Evolutionary conservation across 2,113 vertebrate genomes (phyloP).

Genomic region (Crotalus horridus): DNA sequence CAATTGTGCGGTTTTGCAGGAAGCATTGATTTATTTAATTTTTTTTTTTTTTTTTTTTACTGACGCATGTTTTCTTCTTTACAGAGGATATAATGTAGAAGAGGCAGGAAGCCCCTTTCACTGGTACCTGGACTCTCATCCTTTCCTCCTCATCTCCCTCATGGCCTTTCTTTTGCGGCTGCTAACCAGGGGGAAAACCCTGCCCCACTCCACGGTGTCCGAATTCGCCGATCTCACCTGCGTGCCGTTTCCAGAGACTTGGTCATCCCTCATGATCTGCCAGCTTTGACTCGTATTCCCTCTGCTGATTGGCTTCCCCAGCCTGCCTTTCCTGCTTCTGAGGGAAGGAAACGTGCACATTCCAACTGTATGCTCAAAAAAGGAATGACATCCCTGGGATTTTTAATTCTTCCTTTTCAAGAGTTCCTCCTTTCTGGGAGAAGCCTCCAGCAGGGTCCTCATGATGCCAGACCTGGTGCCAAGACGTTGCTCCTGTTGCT

Average conservation of each 20-base stretch:
- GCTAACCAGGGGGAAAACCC: constrained; percentile 25
- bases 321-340: constrained; percentile 26
- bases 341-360: constrained; percentile 29
- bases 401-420: constrained; percentile 61
- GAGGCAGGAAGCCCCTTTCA: constrained; percentile 47
- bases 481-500: background rate
- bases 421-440: background rate
- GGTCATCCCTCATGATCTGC: constrained; percentile 39
- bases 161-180: constrained; percentile 51
- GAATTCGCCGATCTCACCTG: constrained; percentile 28
- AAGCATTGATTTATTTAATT: background rate
- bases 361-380: constrained; percentile 38
- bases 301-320: constrained; percentile 22
- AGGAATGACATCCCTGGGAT: constrained; percentile 46
- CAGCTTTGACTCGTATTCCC: constrained; percentile 21
- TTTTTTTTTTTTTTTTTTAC: background rate
- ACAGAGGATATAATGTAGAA: constrained; percentile 64
- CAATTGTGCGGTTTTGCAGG: background rate
- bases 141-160: constrained; percentile 5
- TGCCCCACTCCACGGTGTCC: constrained; percentile 31
- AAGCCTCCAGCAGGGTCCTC: background rate
- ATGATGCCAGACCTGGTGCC: constrained; percentile 7
- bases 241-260: constrained; percentile 43
- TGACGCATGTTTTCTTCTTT: constrained; percentile 29
- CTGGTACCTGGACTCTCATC: constrained; percentile 48